Base-by-base conservation (phyloP, 2,888 invertebrate genomes). In the Ecliptopera silaceata region DNA sequence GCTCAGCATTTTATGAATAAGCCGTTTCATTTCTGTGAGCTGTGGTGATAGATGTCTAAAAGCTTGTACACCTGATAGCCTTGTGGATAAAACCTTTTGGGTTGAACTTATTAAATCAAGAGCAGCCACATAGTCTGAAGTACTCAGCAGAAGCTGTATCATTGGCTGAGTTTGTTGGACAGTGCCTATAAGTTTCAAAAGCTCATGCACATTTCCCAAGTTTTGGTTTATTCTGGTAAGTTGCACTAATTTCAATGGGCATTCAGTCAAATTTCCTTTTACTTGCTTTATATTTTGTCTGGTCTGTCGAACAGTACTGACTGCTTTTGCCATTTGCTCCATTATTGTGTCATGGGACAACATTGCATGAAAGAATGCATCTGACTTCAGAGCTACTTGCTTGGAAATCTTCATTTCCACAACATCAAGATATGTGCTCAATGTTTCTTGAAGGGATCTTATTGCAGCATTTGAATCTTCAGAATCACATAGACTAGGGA, bases 111-210 rank as follows among this genome's bases (percentile, higher is more conserved):
- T 99, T 59, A 99, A 93, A 88, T 99, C 99, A 59, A 99, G 92
- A 0, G 99, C 99, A 36, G 97, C 98, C 32, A 98, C 98, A 92
- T 98, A 99, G 86, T 99, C 99, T 61, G 97, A 97, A 8, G 97
- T 97, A 61, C 98, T 97, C 41, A 99, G 91, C 45, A 99, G 91
- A 52, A 98, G 92, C 82, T 99, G 99, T 73, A 99, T 96, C 85
- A 98, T 99, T 1, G 98, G 97, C 82, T 99, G 99, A 13, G 99
- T 99, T 91, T 99, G 99, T 82, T 98, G 96, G 6, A 99, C 98
- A 3, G 98, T 98, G 5, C 96, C 95, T 95, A 99, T 98, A 56
- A 98, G 87, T 77, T 97, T 97, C 42, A 99, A 86, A 71, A 96
- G 94, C 69, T 96, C 95, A 74, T 95, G 89, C 1, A 95, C 93